A percentile compares a stretch with the other conserved stretches of the same genome.
These are phyloP conservation scores for Plecturocebus donacophilus DNA, from an alignment of 2,113 vertebrate species.

Conservation along the genomic window DNA sequence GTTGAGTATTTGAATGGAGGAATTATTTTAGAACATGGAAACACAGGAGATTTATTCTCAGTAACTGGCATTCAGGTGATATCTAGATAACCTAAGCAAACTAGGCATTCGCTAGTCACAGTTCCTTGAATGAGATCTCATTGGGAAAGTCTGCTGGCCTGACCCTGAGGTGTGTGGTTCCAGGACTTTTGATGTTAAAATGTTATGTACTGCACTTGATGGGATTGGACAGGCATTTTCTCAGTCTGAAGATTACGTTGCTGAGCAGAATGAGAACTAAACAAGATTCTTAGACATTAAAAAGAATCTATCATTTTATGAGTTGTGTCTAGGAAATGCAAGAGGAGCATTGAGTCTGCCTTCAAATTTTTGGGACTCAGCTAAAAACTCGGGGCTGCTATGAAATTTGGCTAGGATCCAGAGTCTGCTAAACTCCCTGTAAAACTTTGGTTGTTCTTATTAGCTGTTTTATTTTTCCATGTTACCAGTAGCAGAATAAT, in stretches of 20 bases:
- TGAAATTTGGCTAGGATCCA: constrained; percentile 9
- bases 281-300: background rate
- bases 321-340: background rate
- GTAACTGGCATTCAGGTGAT: constrained; percentile 50
- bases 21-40: constrained; percentile 62
- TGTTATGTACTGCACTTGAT: background rate
- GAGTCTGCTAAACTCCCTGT: background rate
- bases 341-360: background rate
- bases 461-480: background rate
- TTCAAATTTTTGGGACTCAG: constrained; percentile 32
- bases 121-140: background rate
- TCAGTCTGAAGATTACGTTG: background rate
- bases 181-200: background rate
- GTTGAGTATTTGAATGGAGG: constrained; percentile 20
- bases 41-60: constrained; percentile 65
- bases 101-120: constrained; percentile 35
- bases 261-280: background rate
- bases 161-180: background rate
- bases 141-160: background rate
- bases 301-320: constrained; percentile 24
- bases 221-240: background rate
- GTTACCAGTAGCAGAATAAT: constrained; percentile 35
- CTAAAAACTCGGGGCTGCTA: background rate
- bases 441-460: constrained; percentile 10
- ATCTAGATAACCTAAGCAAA: constrained; percentile 32